These are phyloP conservation scores for Eristalis tenax DNA, from an alignment of 2,888 invertebrate species.

Conservation along the genomic window DNA sequence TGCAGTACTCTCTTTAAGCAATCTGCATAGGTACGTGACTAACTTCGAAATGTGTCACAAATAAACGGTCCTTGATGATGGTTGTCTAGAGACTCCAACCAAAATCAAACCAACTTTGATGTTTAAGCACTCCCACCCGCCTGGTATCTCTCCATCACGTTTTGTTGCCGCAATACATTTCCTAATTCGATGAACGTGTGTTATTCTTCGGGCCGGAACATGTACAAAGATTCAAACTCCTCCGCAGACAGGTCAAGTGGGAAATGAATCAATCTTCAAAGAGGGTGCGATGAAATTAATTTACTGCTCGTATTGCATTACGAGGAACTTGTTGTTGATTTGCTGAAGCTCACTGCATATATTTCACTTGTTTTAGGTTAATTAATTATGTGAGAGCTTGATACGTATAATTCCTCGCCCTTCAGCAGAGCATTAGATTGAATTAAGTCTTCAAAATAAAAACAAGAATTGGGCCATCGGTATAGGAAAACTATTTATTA, in stretches of 20 bases:
- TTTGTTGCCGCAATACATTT: neutral
- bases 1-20: no score
- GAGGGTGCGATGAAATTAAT: slow-evolving; percentile 39
- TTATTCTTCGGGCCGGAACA: neutral
- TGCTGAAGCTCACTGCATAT: slow-evolving; percentile 33
- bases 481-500: slow-evolving; percentile 1
- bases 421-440: slow-evolving; percentile 3
- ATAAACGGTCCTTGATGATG: neutral
- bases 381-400: slow-evolving; percentile 26
- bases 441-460: slow-evolving; percentile 3
- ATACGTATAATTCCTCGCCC: neutral
- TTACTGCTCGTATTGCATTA: slow-evolving; percentile 24
- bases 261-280: slow-evolving; percentile 51
- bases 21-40: no score
- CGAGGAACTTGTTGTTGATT: slow-evolving; percentile 37
- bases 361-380: slow-evolving; percentile 33
- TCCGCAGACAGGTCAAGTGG: slow-evolving; percentile 11
- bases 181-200: neutral
- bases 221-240: neutral
- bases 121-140: neutral
- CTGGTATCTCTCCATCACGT: neutral
- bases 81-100: neutral
- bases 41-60: no score
- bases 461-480: neutral
- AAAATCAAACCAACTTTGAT: neutral